These are phyloP conservation scores for Cephalopachus bancanus DNA, from an alignment of 2,797 vertebrate genomes.

Conservation along the genomic window DNA sequence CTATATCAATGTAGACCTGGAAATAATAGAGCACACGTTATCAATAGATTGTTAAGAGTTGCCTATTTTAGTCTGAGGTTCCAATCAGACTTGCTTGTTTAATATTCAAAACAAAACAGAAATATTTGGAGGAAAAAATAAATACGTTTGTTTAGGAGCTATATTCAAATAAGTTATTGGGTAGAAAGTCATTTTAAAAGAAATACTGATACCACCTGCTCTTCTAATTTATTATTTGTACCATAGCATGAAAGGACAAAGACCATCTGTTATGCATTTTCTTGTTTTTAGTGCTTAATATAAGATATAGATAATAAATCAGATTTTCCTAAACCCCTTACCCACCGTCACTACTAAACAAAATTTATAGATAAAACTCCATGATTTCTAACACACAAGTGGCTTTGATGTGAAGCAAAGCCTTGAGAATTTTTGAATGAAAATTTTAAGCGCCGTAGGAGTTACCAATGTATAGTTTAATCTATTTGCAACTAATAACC, in stretches of 20 bases:
- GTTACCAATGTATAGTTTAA: conserved; percentile 46
- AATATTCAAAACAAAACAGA: background rate
- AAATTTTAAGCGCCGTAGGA: background rate
- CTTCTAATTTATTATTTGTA: background rate
- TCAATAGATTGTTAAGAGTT: background rate
- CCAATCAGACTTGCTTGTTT: background rate
- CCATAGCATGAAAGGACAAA: background rate
- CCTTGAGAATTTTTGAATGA: conserved; percentile 58
- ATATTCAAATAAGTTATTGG: background rate
- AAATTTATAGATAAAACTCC: background rate
- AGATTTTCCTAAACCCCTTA: conserved; percentile 33
- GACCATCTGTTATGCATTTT: background rate
- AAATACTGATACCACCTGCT: background rate
- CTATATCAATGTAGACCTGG: background rate
- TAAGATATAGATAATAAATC: conserved; percentile 26
- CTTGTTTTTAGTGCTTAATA: conserved; percentile 31
- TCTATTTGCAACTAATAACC: conserved; percentile 35
- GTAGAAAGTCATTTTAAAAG: conserved; percentile 54
- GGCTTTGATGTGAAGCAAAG: conserved; percentile 39
- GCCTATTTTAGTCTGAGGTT: background rate
- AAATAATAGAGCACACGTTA: background rate
- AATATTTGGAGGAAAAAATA: conserved; percentile 35
- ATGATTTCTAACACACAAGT: background rate
- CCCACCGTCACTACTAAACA: background rate
- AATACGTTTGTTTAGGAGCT: background rate